phyloP scores from a whole-genome alignment of 30 jellyfish, hydroid and myxozoan species.

The Hydractinia symbiolongicarpus region DNA sequence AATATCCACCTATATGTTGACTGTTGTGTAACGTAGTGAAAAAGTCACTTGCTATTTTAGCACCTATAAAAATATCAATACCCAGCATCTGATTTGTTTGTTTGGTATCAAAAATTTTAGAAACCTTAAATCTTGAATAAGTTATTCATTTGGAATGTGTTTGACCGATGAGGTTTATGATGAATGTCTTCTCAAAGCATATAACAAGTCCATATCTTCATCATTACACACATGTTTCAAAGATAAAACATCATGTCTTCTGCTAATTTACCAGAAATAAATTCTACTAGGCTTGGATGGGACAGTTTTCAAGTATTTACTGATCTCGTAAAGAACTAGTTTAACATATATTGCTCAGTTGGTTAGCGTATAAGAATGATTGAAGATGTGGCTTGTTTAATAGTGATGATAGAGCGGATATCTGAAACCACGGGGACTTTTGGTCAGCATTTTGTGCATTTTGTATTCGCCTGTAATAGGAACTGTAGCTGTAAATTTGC shows the following conservation, averaged over 20 bases:
- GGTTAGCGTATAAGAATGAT: neutral
- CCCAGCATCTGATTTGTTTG: too few species aligned
- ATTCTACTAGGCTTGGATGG: neutral
- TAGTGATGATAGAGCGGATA: slow-evolving; percentile 36
- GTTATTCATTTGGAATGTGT: neutral
- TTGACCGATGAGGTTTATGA: neutral
- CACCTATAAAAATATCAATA: too few species aligned
- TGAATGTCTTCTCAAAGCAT: slow-evolving; percentile 3
- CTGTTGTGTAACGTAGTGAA: too few species aligned
- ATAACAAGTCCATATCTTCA: neutral
- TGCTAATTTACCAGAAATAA: neutral
- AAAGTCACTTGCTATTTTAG: too few species aligned
- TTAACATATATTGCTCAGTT: neutral
- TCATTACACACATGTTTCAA: neutral
- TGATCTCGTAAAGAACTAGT: neutral
- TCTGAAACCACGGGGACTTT: slow-evolving; percentile 12
- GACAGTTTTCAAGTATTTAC: neutral
- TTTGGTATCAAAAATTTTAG: too few species aligned
- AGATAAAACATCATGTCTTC: neutral
- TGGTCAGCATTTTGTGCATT: neutral
- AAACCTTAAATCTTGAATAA: too few species aligned
- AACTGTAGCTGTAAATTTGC: too few species aligned
- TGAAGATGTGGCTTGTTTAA: neutral
- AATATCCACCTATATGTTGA: too few species aligned
- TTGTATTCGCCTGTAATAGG: neutral